Conservation (phyloP, 1,140 invertebrate species). For the Chironomus striatipennis region DNA sequence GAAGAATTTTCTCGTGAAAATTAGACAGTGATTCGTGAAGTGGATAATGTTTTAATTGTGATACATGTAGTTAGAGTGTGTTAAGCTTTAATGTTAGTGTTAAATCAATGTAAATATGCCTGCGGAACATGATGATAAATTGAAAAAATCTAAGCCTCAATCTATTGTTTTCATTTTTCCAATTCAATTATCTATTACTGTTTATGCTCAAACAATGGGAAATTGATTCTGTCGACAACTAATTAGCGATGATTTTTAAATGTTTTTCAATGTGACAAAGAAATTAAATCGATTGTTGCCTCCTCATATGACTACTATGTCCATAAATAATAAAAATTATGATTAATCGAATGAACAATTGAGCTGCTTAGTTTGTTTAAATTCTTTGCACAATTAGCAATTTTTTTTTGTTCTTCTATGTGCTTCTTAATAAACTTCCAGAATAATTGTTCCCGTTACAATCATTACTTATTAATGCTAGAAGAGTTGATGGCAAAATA, state of each 20-base stretch:
- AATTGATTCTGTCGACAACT: not conserved
- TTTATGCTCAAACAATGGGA: not conserved
- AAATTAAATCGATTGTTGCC: too few relatives aligned
- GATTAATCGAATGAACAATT: not conserved
- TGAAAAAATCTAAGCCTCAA: not conserved
- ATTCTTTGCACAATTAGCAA: conserved; percentile 13
- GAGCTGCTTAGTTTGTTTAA: not conserved
- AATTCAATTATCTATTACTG: not conserved
- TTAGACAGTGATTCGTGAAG: not conserved
- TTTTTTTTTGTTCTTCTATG: not conserved
- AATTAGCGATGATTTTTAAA: too few relatives aligned
- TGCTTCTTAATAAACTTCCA: not conserved
- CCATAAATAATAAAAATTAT: not conserved
- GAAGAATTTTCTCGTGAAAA: not conserved
- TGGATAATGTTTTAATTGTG: not conserved
- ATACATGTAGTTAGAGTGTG: not conserved
- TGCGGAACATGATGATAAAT: not conserved
- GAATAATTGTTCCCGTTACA: not conserved
- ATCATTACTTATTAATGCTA: not conserved
- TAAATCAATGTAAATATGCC: not conserved
- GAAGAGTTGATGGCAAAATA: not conserved
- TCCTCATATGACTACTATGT: not conserved
- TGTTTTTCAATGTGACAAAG: too few relatives aligned
- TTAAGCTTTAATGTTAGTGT: not conserved
- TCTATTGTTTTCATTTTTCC: not conserved